Percentiles rank a stretch among this genome's conserved stretches.
These are phyloP conservation scores for Pogoniulus pusillus DNA, from an alignment of 2,797 vertebrate species.

Conservation along the genomic window DNA sequence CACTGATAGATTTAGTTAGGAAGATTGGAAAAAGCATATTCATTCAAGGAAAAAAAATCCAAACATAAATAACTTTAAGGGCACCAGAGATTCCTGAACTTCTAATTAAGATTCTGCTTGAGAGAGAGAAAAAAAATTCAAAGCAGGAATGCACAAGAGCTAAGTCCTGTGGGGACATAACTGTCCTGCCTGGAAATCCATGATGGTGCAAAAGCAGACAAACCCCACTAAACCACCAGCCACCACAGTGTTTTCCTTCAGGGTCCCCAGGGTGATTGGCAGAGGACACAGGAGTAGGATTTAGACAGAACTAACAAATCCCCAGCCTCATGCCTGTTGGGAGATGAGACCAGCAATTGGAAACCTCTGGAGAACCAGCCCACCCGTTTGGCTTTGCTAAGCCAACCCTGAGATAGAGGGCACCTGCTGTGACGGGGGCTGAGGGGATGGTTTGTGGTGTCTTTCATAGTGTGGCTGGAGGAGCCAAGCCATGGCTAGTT, in stretches of 20 bases:
- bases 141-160: neutral
- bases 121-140: neutral
- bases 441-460: neutral
- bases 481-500: neutral
- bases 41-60: neutral
- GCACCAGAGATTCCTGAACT: neutral
- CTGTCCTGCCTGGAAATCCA: neutral
- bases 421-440: neutral
- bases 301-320: neutral
- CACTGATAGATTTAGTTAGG: neutral
- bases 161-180: neutral
- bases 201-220: neutral
- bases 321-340: neutral
- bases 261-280: neutral
- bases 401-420: neutral
- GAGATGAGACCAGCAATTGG: neutral
- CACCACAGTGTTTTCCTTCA: neutral
- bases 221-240: neutral
- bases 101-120: neutral
- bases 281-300: neutral
- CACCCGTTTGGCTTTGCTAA: neutral
- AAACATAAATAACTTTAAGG: neutral
- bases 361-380: neutral
- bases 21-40: neutral
- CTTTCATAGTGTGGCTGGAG: accelerated